Evolutionary conservation across 2,113 vertebrate species (phyloP).

Genomic region (Terrapene triunguis): DNA sequence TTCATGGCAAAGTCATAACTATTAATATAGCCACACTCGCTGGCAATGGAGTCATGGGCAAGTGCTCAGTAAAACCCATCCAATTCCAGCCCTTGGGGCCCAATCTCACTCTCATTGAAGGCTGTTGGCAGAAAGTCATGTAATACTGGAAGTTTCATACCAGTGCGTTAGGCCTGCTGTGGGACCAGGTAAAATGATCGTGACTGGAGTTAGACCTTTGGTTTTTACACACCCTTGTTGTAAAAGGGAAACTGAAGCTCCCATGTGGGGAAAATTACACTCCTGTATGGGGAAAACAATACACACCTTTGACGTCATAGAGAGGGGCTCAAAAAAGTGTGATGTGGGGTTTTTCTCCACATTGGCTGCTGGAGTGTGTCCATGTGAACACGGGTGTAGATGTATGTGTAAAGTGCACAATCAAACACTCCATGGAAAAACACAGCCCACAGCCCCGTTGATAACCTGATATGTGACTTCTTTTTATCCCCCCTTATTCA

Average conservation of each 20-base stretch:
- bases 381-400: neutral
- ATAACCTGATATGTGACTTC: rapidly evolving
- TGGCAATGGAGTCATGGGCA: rapidly evolving
- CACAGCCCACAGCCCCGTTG: neutral
- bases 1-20: neutral
- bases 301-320: too few relatives aligned
- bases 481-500: neutral
- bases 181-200: neutral
- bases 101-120: neutral
- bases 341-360: too few relatives aligned
- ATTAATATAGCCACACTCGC: neutral
- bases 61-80: neutral
- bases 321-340: too few relatives aligned
- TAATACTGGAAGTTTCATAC: neutral
- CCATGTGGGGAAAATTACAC: too few relatives aligned
- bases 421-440: neutral
- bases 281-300: too few relatives aligned
- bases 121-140: neutral
- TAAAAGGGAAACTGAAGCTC: too few relatives aligned
- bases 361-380: neutral
- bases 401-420: neutral
- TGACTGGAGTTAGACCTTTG: neutral
- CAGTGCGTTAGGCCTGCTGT: neutral
- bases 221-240: too few relatives aligned
- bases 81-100: neutral